These are phyloP conservation scores for Tragelaphus buxtoni DNA, from an alignment of 2,113 vertebrate genomes.

Conservation along the genomic window DNA sequence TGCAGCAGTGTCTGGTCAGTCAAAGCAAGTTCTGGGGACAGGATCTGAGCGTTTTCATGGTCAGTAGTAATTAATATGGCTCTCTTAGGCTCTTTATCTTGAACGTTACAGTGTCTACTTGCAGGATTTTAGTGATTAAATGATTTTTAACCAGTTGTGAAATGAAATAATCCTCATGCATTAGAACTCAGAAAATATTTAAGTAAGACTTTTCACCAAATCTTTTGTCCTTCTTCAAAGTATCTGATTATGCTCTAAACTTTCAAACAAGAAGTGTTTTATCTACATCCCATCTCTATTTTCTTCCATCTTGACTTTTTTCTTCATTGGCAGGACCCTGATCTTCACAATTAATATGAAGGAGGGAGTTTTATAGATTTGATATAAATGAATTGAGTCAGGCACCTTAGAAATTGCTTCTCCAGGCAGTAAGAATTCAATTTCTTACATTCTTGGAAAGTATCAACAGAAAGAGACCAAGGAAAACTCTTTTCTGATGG, in stretches of 20 bases:
- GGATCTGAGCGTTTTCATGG: neutral
- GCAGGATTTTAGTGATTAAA: neutral
- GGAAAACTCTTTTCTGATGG: neutral
- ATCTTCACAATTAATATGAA: neutral
- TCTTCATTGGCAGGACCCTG: neutral
- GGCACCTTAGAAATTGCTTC: neutral
- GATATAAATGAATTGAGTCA: neutral
- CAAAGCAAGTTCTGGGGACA: neutral
- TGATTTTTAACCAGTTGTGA: neutral
- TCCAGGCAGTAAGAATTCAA: neutral
- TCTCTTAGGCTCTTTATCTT: neutral
- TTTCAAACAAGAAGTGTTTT: neutral
- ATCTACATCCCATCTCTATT: neutral
- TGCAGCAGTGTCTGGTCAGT: neutral
- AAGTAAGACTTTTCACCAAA: neutral
- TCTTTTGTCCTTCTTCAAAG: neutral
- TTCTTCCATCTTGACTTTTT: neutral
- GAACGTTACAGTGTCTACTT: neutral
- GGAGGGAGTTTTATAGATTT: neutral
- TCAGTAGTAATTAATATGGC: neutral
- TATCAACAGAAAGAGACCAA: neutral
- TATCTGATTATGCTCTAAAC: neutral
- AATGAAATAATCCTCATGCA: neutral
- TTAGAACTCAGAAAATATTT: neutral
- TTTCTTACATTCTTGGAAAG: neutral